phyloP scores from a whole-genome alignment of 1,140 invertebrate species.

The Ceratina australensis region DNA sequence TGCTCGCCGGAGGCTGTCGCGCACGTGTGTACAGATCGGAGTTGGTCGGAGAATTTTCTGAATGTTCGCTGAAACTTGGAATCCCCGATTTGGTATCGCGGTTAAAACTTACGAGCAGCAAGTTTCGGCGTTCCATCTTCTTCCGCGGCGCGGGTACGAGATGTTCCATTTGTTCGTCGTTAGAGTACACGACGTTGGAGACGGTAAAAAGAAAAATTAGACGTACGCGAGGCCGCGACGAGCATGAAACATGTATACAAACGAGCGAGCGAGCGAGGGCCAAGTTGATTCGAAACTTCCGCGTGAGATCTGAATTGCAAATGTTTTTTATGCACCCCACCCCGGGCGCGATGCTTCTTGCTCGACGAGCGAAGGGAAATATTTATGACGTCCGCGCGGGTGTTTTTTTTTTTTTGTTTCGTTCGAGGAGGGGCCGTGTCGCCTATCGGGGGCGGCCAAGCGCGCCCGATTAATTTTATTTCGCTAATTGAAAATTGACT shows the following conservation, averaged over 20 bases:
- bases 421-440: background rate
- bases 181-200: background rate
- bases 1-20: too few species aligned
- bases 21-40: background rate
- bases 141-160: background rate
- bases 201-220: constrained; percentile 1
- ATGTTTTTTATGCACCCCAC: constrained; percentile 19
- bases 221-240: background rate
- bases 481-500: constrained; percentile 42
- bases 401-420: too few species aligned
- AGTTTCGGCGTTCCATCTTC: background rate
- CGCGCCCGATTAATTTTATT: constrained; percentile 21
- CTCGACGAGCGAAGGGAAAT: constrained; percentile 13
- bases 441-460: background rate
- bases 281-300: constrained; percentile 25
- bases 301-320: constrained; percentile 32
- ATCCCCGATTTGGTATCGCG: background rate
- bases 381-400: constrained; percentile 19
- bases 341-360: constrained; percentile 10
- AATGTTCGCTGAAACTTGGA: background rate
- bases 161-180: background rate
- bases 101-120: too few species aligned
- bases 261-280: background rate
- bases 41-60: background rate
- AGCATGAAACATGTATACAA: constrained; percentile 25